phyloP scores from a whole-genome alignment of 1,140 invertebrate genomes.

The Drosophila repletoides region DNA sequence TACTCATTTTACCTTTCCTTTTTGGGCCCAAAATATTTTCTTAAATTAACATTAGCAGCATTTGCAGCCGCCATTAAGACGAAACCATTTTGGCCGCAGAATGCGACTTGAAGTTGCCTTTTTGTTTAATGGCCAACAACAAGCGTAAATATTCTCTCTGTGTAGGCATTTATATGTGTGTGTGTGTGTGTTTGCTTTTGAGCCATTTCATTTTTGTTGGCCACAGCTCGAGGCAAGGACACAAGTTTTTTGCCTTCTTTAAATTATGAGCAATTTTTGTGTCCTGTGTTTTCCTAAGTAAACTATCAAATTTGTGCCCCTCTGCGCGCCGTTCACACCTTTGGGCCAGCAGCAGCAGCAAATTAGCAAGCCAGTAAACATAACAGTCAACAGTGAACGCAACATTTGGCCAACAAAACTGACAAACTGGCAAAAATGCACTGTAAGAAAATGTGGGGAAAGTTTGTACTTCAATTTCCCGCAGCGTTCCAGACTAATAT shows the following conservation, averaged over 20 bases:
- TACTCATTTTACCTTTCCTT: no score
- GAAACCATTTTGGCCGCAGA: slow-evolving; percentile 39
- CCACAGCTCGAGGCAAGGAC: slow-evolving; percentile 45
- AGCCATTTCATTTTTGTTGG: slow-evolving; percentile 48
- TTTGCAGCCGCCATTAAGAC: slow-evolving; percentile 70
- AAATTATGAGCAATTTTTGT: slow-evolving; percentile 42
- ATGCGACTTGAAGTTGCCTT: slow-evolving; percentile 34
- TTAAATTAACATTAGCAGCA: slow-evolving; percentile 80
- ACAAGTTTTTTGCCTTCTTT: slow-evolving; percentile 35
- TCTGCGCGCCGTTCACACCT: slow-evolving; percentile 4
- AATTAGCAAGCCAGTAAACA: slow-evolving; percentile 59
- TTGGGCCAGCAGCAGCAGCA: slow-evolving; percentile 16
- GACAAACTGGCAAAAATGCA: neutral
- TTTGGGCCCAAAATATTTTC: slow-evolving; percentile 63
- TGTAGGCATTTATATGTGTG: neutral
- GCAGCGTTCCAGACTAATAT: no score
- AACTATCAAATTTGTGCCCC: slow-evolving; percentile 30
- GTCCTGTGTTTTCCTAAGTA: slow-evolving; percentile 44
- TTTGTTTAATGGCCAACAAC: slow-evolving; percentile 44
- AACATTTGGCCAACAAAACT: slow-evolving; percentile 29
- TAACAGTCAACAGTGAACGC: slow-evolving; percentile 72
- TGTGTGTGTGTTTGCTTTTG: slow-evolving; percentile 32
- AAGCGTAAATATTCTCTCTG: slow-evolving; percentile 25
- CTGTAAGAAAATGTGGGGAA: no score
- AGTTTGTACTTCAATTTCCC: no score